These are phyloP conservation scores for Mantis religiosa DNA, from an alignment of 2,888 invertebrate species.

Conservation along the genomic window DNA sequence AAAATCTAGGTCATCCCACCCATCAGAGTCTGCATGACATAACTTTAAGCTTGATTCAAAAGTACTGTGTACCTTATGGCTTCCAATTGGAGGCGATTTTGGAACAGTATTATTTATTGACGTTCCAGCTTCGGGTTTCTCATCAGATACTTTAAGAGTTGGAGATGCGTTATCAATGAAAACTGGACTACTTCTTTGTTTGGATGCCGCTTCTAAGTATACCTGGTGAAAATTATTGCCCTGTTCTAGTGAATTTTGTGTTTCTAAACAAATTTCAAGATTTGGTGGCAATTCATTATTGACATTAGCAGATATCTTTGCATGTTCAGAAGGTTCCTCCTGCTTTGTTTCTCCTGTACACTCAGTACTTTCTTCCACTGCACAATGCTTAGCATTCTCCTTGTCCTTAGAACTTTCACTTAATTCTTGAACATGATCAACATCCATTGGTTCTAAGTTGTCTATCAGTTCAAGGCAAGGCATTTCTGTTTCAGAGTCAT, in stretches of 20 bases:
- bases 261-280: neutral
- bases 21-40: neutral
- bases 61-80: neutral
- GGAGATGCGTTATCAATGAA: neutral
- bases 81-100: neutral
- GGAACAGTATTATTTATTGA: neutral
- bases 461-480: constrained; percentile 24
- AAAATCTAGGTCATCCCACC: neutral
- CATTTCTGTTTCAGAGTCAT: constrained; percentile 26
- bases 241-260: neutral
- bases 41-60: neutral
- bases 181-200: neutral
- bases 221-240: neutral
- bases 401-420: neutral
- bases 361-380: neutral
- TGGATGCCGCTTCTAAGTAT: neutral
- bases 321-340: neutral
- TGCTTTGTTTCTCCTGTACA: neutral
- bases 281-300: neutral
- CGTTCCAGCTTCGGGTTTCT: neutral
- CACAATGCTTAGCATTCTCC: neutral
- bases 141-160: neutral
- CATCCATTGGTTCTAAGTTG: neutral
- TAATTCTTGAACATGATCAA: neutral
- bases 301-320: neutral